Evolutionary conservation across 2,797 vertebrate genomes (phyloP).

Genomic region (Scolopax bukidnonensis): DNA sequence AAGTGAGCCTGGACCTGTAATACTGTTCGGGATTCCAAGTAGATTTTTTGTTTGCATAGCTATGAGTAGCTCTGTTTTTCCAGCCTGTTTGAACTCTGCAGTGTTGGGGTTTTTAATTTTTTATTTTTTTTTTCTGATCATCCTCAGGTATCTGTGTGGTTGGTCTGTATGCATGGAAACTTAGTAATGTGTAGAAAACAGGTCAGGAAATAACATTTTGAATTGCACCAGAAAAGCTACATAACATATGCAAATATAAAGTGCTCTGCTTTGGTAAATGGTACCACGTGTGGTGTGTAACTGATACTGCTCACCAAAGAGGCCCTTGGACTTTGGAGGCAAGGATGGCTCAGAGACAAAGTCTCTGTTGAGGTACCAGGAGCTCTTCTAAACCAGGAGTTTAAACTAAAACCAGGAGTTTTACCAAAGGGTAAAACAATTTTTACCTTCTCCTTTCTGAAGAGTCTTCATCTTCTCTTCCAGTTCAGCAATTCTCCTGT

Average conservation of each 20-base stretch:
- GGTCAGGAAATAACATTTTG: neutral
- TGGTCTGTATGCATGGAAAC: neutral
- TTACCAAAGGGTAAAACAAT: neutral
- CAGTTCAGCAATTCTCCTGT: slow-evolving; percentile 81
- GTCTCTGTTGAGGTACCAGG: neutral
- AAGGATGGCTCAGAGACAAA: neutral
- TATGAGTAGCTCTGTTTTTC: neutral
- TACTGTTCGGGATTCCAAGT: neutral
- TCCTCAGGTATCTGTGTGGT: neutral
- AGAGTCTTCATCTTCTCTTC: slow-evolving; percentile 78
- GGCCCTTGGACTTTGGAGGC: neutral
- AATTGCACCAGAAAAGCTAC: neutral
- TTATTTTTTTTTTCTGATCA: neutral
- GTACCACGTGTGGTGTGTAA: neutral
- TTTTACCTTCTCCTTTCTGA: slow-evolving; percentile 77
- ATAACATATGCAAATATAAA: neutral
- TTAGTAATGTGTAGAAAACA: neutral
- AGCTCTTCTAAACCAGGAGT: neutral
- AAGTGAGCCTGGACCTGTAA: neutral
- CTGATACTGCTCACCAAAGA: neutral
- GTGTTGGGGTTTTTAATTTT: neutral
- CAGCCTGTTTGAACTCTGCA: neutral
- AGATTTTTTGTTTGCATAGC: neutral
- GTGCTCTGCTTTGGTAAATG: neutral
- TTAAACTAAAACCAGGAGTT: too few species aligned